Conservation (phyloP, 64 coral and sea anemone species). For the Hydrozoanthus tunicans region DNA sequence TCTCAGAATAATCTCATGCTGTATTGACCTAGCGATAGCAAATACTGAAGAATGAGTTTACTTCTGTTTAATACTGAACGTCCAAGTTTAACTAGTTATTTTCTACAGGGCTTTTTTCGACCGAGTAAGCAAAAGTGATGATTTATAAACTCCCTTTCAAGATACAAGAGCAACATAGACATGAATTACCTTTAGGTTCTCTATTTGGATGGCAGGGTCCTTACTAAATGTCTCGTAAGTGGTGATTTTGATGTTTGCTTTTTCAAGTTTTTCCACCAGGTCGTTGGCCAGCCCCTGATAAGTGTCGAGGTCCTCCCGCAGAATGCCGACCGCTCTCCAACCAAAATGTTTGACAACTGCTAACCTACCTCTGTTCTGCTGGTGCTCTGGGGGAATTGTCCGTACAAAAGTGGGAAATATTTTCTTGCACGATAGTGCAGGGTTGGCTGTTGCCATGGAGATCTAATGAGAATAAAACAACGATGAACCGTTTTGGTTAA, state of each 20-base stretch:
- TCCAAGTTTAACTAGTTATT: no score
- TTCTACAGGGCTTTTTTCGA: no score
- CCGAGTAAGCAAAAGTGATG: neutral
- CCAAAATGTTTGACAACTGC: constrained; percentile 57
- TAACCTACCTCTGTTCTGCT: constrained; percentile 63
- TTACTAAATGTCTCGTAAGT: constrained; percentile 63
- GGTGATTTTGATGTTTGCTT: constrained; percentile 34
- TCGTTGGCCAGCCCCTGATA: constrained; percentile 74
- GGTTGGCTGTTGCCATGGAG: constrained; percentile 78
- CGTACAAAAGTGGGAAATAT: constrained; percentile 66
- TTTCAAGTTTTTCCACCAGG: constrained; percentile 60
- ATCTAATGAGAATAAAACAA: constrained; percentile 12
- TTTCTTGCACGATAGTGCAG: constrained; percentile 63
- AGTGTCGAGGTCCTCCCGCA: constrained; percentile 70
- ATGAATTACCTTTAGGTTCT: constrained; percentile 57
- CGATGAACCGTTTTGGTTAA: no score
- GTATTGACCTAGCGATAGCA: no score
- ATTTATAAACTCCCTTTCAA: neutral
- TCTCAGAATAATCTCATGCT: no score
- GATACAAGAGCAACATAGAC: neutral
- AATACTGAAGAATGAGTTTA: no score
- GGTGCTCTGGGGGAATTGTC: constrained; percentile 77
- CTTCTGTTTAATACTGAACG: no score
- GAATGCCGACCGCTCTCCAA: constrained; percentile 53
- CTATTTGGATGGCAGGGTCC: constrained; percentile 53